phyloP scores from a whole-genome alignment of 2,888 invertebrate genomes.

The Xylophagus ater region DNA sequence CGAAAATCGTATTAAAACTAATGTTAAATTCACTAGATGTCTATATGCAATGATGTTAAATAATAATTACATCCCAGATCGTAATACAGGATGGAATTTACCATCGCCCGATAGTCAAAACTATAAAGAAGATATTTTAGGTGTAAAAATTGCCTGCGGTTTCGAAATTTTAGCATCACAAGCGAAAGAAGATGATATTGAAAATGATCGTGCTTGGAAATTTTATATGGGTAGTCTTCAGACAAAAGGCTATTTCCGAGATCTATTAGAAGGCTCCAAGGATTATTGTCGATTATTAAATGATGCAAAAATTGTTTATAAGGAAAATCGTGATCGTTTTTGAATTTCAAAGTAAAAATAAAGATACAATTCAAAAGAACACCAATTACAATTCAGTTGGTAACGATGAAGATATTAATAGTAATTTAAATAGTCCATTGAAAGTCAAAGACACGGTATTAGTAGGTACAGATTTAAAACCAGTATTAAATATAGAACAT shows the following conservation, averaged over 20 bases:
- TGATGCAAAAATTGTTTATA: conserved; percentile 65
- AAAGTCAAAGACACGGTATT: conserved; percentile 20
- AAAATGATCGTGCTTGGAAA: conserved; percentile 54
- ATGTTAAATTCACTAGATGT: conserved; percentile 78
- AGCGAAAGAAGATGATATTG: conserved; percentile 44
- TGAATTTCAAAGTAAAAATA: conserved; percentile 44
- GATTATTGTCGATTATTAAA: conserved; percentile 58
- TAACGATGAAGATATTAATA: conserved; percentile 50
- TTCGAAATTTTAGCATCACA: conserved; percentile 74
- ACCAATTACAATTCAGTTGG: conserved; percentile 35
- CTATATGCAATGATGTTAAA: conserved; percentile 84
- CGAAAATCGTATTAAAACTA: conserved; percentile 61
- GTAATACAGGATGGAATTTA: conserved; percentile 64
- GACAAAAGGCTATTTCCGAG: conserved; percentile 67
- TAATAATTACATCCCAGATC: conserved; percentile 67
- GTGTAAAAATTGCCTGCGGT: conserved; percentile 80
- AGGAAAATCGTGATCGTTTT: conserved; percentile 44
- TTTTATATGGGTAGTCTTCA: conserved; percentile 61
- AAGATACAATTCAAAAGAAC: conserved; percentile 5
- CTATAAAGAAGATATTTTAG: conserved; percentile 63
- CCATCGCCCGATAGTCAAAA: conserved; percentile 44
- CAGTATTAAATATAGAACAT: conserved; percentile 48
- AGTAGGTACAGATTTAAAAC: conserved; percentile 29
- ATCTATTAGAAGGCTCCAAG: conserved; percentile 69
- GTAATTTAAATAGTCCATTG: conserved; percentile 25